Evolutionary conservation across 2,797 vertebrate genomes (phyloP), one percentile per base, ranked within the genome.

Genomic region (Sebastes flavidus): DNA sequence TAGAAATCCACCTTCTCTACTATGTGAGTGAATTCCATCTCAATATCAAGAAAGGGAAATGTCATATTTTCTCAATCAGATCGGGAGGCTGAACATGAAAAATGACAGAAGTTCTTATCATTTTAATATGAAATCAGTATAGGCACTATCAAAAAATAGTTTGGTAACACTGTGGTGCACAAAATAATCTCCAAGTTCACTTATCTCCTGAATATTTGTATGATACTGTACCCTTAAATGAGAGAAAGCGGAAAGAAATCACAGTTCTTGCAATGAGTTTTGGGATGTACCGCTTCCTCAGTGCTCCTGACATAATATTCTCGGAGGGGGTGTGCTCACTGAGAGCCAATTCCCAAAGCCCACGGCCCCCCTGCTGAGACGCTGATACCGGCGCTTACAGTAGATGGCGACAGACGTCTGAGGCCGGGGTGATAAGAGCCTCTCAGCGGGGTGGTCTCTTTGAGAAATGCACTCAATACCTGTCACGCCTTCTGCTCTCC

Each of bases 401-500:
- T 90, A 91, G 91, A 90, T 91, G 91, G 91, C 75, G 83, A 86
- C 87, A 91, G 87, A 77, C 25, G 30, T 89, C 85, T 85, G 91
- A 89, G 75, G 80, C 89, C 86, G 71, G 11, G 20, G 27, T 2
- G 78, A 90, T 88, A 85, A 88, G 86, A 80, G 42, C 34, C 62
- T 87, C 88, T 69, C 91, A 87, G 89, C 76, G 52, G 87, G 89
- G 77, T 69, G 86, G 78, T 62, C 80, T 72, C 38, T 85, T 84
- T 76, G 60, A 89, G 58, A 75, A 76, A 72, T 75, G 61, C 32
- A 82, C 70, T 76, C 67, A 63, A 77, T 71, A 83, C 66, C 25
- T 71, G 78, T 85, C 78, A 74, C 2, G n/a, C 75, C 62, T 59
- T 36, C 71, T 81, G 46, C 83, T 79, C 49, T 56, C 55, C 5